Percentiles rank a stretch among this genome's conserved stretches.
Evolutionary conservation across 2,797 vertebrate genomes (phyloP).

Genomic region (Gambelia wislizenii): DNA sequence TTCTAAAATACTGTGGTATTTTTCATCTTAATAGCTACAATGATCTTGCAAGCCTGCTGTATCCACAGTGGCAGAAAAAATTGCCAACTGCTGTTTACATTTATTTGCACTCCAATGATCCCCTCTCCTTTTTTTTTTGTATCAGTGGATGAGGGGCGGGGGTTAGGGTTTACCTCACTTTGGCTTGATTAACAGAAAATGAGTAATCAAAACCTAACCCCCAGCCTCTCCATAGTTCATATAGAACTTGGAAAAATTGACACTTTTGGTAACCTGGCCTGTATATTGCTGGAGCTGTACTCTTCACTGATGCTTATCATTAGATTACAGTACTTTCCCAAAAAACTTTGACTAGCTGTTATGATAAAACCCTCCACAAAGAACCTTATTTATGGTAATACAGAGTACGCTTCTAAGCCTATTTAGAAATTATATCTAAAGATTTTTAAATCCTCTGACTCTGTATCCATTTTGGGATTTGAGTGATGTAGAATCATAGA

Average conservation of each 20-base stretch:
- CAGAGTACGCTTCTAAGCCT: too few relatives aligned
- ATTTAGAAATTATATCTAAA: too few relatives aligned
- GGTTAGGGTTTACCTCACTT: neutral
- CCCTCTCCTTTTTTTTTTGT: neutral
- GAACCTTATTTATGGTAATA: neutral
- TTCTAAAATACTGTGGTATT: constrained; percentile 28
- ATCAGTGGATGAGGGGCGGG: neutral
- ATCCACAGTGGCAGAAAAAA: neutral
- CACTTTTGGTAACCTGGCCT: neutral
- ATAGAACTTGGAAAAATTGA: neutral
- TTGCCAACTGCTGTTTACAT: neutral
- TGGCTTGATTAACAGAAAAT: neutral
- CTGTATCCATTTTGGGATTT: too few relatives aligned
- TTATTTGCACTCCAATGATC: neutral
- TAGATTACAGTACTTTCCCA: neutral
- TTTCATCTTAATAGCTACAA: neutral
- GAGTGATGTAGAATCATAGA: too few relatives aligned
- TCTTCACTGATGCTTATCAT: neutral
- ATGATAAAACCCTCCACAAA: neutral
- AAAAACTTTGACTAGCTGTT: neutral
- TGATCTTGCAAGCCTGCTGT: neutral
- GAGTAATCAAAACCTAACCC: neutral
- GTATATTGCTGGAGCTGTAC: neutral
- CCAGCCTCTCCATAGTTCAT: neutral
- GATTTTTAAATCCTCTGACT: too few relatives aligned